Evolutionary conservation across 2,888 invertebrate species (phyloP), one percentile per base, ranked within the genome.

Genomic region (Euclidia mi): DNA sequence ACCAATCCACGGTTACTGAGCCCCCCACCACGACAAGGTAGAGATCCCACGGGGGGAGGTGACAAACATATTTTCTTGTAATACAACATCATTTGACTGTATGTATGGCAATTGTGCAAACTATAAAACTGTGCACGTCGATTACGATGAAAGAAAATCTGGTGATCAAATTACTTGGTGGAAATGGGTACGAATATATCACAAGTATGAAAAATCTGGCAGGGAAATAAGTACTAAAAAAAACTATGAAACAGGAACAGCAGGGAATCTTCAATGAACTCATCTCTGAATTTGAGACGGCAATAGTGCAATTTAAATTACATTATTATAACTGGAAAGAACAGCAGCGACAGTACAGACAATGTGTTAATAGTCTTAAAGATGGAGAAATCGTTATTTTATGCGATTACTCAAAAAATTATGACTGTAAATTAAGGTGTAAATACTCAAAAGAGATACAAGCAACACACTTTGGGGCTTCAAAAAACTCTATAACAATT

Each of bases 371-470:
- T 15, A 41, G 25, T 20, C 28, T 60, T 32, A n/a, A 32, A 10
- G 17, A 31, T 12, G 29, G 34, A 12, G 38, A 48, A 42, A 40
- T 43, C n/a, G 37, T 25, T 17, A 62, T 66, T 29, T 44, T 66
- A 6, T 59, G 62, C 29, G 76, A 74, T 42, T 77, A 71, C 37
- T 66, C 65, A 1, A 68, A 74, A 60, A 78, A 78, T 44, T 74
- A 64, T 40, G 44, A 55, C 1, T 64, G 67, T 29, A 75, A 78
- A 48, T 37, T 47, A 1, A 18, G 40, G 11, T n/a, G n/a, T n/a
- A n/a, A n/a, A n/a, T n/a, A n/a, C n/a, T n/a, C n/a, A n/a, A 18
- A 15, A 14, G 60, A 60, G 44, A 40, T 70, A 3, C 76, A 74
- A 40, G 28, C 71, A 0, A 69, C 62, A 48, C 73, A 72, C 44